Percentiles rank a stretch among this genome's conserved stretches.
Conservation (phyloP, 2,888 invertebrate species). For the Lutraria lutraria region DNA sequence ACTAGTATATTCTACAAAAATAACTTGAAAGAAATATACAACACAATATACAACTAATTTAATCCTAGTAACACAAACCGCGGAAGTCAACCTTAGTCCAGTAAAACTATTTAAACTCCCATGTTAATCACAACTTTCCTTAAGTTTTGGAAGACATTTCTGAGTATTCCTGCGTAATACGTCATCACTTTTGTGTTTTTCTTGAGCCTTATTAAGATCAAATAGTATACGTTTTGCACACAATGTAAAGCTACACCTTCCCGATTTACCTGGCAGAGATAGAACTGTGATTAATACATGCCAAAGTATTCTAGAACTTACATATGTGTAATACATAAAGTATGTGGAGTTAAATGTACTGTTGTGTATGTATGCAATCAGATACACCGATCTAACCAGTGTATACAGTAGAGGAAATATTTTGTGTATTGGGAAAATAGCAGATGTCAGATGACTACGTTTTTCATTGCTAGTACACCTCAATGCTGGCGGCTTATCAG, state of each 20-base stretch:
- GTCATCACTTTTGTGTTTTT: slow-evolving; percentile 71
- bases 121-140: slow-evolving; percentile 42
- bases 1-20: slow-evolving; percentile 25
- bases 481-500: slow-evolving; percentile 36
- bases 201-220: slow-evolving; percentile 61
- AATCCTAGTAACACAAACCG: slow-evolving; percentile 48
- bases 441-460: slow-evolving; percentile 38
- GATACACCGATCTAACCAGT: neutral
- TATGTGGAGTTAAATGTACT: slow-evolving; percentile 3
- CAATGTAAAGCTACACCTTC: slow-evolving; percentile 40
- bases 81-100: slow-evolving; percentile 58
- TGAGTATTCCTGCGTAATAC: slow-evolving; percentile 67
- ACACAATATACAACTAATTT: slow-evolving; percentile 17
- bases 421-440: slow-evolving; percentile 47
- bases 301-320: slow-evolving; percentile 36
- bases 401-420: neutral
- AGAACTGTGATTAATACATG: slow-evolving; percentile 40
- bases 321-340: slow-evolving; percentile 44
- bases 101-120: slow-evolving; percentile 47
- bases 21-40: slow-evolving; percentile 46
- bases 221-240: slow-evolving; percentile 38
- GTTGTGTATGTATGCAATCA: neutral
- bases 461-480: slow-evolving; percentile 27
- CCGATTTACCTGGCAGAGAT: slow-evolving; percentile 36
- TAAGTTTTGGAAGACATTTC: slow-evolving; percentile 61